phyloP scores from a whole-genome alignment of 1,140 invertebrate genomes.

The Zaprionus tsacasi region DNA sequence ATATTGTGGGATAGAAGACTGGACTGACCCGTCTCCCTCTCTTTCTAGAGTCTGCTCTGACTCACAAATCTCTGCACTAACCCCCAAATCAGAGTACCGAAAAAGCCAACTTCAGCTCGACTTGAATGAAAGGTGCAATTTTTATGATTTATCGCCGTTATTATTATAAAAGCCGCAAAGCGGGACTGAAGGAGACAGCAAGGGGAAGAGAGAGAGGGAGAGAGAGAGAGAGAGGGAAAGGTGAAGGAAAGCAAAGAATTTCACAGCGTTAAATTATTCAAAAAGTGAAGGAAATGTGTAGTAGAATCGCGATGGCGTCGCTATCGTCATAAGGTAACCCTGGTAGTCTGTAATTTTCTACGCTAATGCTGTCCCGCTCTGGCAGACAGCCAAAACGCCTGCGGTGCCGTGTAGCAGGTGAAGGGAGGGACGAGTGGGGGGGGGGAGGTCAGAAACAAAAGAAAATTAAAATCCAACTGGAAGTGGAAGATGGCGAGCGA shows the following conservation, averaged over 20 bases:
- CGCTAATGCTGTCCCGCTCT: conserved; percentile 34
- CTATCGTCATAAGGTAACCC: conserved; percentile 45
- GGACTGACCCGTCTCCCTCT: neutral
- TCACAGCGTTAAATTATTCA: conserved; percentile 77
- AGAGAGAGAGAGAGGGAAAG: conserved; percentile 41
- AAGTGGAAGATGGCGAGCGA: conserved; percentile 63
- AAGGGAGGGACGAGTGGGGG: neutral
- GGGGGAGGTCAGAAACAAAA: conserved; percentile 49
- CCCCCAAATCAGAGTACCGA: conserved; percentile 44
- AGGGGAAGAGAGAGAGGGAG: neutral
- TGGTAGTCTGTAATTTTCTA: conserved; percentile 66
- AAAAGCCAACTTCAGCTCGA: conserved; percentile 45
- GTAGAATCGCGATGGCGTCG: conserved; percentile 42
- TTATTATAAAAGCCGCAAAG: conserved; percentile 77
- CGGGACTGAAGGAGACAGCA: neutral
- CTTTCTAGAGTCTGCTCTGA: neutral
- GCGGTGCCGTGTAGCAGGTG: conserved; percentile 11
- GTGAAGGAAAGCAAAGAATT: conserved; percentile 63
- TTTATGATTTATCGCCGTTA: conserved; percentile 82
- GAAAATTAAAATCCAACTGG: conserved; percentile 61
- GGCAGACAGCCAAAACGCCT: conserved; percentile 17
- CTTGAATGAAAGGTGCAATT: conserved; percentile 83
- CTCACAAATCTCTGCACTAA: conserved; percentile 20
- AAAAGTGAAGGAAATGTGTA: conserved; percentile 45
- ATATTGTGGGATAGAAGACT: conserved; percentile 23